Evolutionary conservation across 2,113 vertebrate species (phyloP).

Genomic region (Pleuronectes platessa): DNA sequence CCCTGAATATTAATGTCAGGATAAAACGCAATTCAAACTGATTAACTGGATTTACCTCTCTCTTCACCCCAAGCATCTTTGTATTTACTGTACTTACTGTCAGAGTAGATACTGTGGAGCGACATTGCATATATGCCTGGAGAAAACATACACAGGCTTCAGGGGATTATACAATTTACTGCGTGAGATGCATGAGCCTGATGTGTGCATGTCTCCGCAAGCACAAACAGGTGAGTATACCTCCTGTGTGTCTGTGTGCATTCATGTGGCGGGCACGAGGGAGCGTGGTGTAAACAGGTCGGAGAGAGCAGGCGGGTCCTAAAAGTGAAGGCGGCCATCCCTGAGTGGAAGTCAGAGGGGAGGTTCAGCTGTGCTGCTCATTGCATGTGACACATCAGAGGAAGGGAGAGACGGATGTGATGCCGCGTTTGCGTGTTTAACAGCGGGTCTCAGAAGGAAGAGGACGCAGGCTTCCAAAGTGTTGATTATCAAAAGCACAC

Average conservation of each 20-base stretch:
- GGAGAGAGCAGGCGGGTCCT: neutral
- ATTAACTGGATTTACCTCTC: neutral
- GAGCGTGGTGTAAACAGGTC: constrained; percentile 7
- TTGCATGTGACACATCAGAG: constrained; percentile 8
- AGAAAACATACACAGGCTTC: constrained; percentile 5
- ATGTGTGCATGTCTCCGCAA: constrained; percentile 23
- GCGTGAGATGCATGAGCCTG: neutral
- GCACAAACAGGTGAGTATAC: constrained; percentile 26
- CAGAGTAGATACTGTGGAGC: neutral
- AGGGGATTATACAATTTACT: constrained; percentile 13
- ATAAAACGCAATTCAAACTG: neutral
- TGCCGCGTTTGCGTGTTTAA: constrained; percentile 37
- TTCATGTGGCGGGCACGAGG: constrained; percentile 3
- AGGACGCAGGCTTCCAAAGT: neutral
- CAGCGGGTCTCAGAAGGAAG: constrained; percentile 28
- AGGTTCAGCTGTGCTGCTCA: constrained; percentile 1
- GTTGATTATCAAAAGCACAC: too few relatives aligned
- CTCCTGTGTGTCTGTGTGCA: constrained; percentile 10
- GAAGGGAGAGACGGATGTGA: constrained; percentile 27
- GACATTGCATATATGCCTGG: neutral
- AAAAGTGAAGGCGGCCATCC: constrained; percentile 11
- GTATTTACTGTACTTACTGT: neutral
- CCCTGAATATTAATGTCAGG: neutral
- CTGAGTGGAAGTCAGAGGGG: constrained; percentile 29
- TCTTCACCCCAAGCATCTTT: neutral